Evolutionary conservation across 1,140 invertebrate species (phyloP), one percentile per base, ranked within the genome.

Genomic region (Microplitis mediator): DNA sequence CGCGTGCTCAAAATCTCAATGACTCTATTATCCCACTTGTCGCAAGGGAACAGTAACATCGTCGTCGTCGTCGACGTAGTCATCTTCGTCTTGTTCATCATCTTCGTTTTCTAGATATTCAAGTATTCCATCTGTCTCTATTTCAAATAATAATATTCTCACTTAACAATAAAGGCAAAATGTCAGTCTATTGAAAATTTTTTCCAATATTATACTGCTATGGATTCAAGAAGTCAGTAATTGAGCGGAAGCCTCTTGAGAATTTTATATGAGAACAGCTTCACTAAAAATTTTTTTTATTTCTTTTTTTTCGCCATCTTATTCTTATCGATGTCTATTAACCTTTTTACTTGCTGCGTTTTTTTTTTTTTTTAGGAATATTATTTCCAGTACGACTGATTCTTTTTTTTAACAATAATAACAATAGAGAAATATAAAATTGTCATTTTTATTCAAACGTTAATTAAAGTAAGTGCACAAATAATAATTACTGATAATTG

Each of bases 1-100:
- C 60, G 60, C 69, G 69, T 71, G 69, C 60, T 71, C 69, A 39
- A 62, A 71, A 71, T 71, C 51, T 71, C 69, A 71, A 71, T 71
- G 69, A 71, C 69, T 71, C 69, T 51, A 71, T 71, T 63, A 63
- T 71, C 32, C 69, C 69, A 71, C 69, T 71, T 71, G 69, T 71
- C 69, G 61, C 56, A 62, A 62, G 45, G 60, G 50, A 62, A 35
- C 65, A 32, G 34, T 31, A 11, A 52, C 23, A 31, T 36, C 65
- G 65, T 56, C 50, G 39, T 45, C 6, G 39, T 45, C 50, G 39
- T 45, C 6, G 39, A 9, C 39, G 11, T 45, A 45, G 39, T 45
- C 39, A 9, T 45, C 11, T 11, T 45, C 11, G 39, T 45, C 45
- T 64, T 45, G 13, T 45, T 39, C 36, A 4, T 64, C 45, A 11